These are phyloP conservation scores for Notamacropus eugenii DNA, from an alignment of 2,797 vertebrate species.

Conservation along the genomic window DNA sequence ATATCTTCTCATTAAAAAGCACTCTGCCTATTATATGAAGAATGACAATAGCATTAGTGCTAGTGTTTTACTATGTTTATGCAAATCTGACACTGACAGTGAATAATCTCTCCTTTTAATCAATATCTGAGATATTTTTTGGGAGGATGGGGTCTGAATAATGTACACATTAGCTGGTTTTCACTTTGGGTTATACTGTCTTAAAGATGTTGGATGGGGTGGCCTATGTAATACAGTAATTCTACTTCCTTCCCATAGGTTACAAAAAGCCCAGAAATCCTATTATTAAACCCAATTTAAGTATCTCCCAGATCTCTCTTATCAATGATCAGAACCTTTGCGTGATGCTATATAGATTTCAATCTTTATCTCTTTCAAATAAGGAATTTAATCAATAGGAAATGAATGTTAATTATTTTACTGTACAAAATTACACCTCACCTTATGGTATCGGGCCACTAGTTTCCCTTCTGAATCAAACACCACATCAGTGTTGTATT, in stretches of 20 bases:
- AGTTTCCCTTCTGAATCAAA: constrained; percentile 82
- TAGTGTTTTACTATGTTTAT: background rate
- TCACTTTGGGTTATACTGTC: background rate
- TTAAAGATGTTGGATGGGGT: background rate
- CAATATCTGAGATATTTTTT: background rate
- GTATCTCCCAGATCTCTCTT: constrained; percentile 15
- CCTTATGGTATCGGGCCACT: constrained; percentile 87
- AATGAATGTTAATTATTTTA: background rate
- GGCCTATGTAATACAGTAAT: background rate
- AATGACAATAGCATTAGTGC: background rate
- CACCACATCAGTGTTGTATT: constrained; percentile 84
- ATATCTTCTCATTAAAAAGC: background rate
- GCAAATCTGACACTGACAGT: background rate
- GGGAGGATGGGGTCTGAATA: background rate
- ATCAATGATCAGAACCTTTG: constrained; percentile 10
- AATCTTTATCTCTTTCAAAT: background rate
- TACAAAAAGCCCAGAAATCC: constrained; percentile 1
- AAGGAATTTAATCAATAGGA: constrained; percentile 5
- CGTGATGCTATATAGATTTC: background rate
- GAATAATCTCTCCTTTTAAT: background rate
- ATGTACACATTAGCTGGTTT: background rate
- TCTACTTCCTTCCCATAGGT: constrained; percentile 11
- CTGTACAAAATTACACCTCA: constrained; percentile 31
- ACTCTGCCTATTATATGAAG: background rate
- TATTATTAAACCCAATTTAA: background rate